phyloP scores from a whole-genome alignment of 1,140 invertebrate genomes.

The Neotoxoptera formosana region DNA sequence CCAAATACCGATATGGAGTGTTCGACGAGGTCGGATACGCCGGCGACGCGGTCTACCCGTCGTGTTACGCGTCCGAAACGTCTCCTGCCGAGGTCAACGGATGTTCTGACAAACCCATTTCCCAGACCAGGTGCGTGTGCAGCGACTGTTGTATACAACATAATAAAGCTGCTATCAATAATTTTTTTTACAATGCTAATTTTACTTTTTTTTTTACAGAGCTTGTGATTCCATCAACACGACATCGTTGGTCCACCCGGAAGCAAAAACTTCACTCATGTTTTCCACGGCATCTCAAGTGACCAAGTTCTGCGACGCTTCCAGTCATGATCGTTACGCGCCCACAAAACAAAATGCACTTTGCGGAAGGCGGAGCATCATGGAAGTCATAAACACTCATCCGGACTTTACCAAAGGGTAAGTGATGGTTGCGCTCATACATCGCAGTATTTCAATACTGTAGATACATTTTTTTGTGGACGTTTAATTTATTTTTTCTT shows the following conservation, averaged over 20 bases:
- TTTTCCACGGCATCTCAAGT: constrained; percentile 66
- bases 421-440: background rate
- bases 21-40: constrained; percentile 73
- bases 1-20: constrained; percentile 74
- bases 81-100: constrained; percentile 63
- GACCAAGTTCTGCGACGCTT: constrained; percentile 70
- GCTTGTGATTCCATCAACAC: constrained; percentile 62
- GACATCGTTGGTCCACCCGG: constrained; percentile 64
- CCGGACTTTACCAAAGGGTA: constrained; percentile 67
- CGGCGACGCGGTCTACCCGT: constrained; percentile 70
- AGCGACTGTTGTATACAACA: background rate
- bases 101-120: constrained; percentile 66
- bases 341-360: constrained; percentile 76
- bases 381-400: constrained; percentile 71
- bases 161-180: background rate
- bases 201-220: constrained; percentile 62
- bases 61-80: constrained; percentile 65
- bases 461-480: background rate
- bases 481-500: background rate
- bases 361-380: constrained; percentile 69
- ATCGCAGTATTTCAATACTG: background rate
- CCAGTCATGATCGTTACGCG: constrained; percentile 69
- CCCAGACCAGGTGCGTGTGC: constrained; percentile 65
- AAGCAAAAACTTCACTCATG: constrained; percentile 68
- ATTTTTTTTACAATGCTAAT: background rate